Base-by-base conservation (phyloP, 2,797 vertebrate genomes). In the Ataeniobius toweri region DNA sequence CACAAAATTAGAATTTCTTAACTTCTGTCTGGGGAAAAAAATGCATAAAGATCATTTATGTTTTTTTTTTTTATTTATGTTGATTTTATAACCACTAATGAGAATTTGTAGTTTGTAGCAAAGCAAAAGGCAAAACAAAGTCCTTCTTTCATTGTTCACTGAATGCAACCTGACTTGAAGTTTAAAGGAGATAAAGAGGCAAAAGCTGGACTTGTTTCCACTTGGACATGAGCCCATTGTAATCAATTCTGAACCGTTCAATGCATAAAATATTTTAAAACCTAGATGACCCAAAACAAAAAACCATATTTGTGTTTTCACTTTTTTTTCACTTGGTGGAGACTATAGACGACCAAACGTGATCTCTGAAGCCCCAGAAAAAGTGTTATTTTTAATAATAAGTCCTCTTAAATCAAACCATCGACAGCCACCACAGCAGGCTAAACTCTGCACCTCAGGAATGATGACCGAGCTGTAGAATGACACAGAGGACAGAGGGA, bases 371-470 rank as follows among this genome's bases (percentile, higher is more conserved):
- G 46, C 26, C 3, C 58, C 44, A 50, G 36, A 51, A 71, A 44
- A 53, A 53, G 50, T 24, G 5, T 69, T 69, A 22, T 22, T 22
- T 53, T 72, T 72, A n/a, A n/a, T 9, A 39, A 9, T n/a, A 44
- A 0, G 53, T 58, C 36, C 53, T 44, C 51, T 73, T 56, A 58
- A 58, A 73, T 73, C 56, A 6, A 83, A 83, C 73, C 68, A 71
- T n/a, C 53, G 41, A 82, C 75, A 82, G 80, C 67, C 73, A 65
- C 65, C 55, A 36, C 41, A 0, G 65, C 53, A 63, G 41, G 71
- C 31, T 83, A 65, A 71, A 55, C 18, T 41, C 55, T 70, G 18
- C 83, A 78, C 71, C 36, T 41, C 44, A 10, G 73, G 48, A 73
- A 67, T 74, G 74, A 78, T 28, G 53, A 61, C 44, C 51, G 28